Evolutionary conservation across 2,113 vertebrate species (phyloP).

Genomic region (Tragelaphus strepsiceros): DNA sequence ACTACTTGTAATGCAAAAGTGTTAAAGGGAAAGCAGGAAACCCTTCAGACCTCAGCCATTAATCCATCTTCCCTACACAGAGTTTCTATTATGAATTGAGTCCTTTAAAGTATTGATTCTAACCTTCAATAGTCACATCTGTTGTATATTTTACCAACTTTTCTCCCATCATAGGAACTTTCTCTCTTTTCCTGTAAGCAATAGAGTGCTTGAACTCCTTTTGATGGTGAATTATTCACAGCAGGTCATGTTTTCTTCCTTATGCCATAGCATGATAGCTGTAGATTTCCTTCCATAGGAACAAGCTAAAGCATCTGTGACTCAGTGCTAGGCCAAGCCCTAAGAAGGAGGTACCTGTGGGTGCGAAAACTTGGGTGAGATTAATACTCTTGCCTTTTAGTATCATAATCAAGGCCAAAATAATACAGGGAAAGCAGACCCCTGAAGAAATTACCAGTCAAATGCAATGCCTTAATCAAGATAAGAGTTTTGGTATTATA

Average conservation of each 20-base stretch:
- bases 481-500: background rate
- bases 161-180: background rate
- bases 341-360: background rate
- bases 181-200: background rate
- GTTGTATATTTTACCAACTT: background rate
- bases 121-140: background rate
- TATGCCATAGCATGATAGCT: background rate
- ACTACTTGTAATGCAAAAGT: background rate
- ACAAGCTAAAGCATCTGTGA: background rate
- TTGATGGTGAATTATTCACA: background rate
- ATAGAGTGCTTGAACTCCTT: background rate
- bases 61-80: background rate
- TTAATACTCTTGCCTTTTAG: background rate
- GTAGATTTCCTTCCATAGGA: background rate
- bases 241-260: background rate
- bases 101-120: slow-evolving; percentile 40
- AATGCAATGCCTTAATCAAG: background rate
- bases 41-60: slow-evolving; percentile 27
- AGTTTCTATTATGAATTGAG: slow-evolving; percentile 44
- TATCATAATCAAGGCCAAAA: background rate
- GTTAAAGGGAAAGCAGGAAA: slow-evolving; percentile 51
- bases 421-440: background rate
- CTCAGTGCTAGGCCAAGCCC: background rate
- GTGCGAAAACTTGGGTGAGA: background rate
- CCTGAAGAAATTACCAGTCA: background rate